phyloP scores from a whole-genome alignment of 2,113 vertebrate species.

The Suncus etruscus region DNA sequence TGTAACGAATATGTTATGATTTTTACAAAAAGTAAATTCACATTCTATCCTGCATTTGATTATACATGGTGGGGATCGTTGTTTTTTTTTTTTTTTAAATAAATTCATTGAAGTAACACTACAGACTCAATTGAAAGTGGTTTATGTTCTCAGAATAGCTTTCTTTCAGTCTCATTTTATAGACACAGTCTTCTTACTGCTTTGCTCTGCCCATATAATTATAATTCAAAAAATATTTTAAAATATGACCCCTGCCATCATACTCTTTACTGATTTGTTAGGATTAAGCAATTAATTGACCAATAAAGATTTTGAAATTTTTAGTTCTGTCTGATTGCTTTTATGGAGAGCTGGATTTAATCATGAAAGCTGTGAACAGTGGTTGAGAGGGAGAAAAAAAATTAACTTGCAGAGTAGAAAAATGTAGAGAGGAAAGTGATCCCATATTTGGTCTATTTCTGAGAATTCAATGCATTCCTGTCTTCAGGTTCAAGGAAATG shows the following conservation, averaged over 20 bases:
- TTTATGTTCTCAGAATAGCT: background rate
- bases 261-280: background rate
- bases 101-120: background rate
- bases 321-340: background rate
- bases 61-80: background rate
- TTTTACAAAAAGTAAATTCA: background rate
- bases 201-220: background rate
- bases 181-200: background rate
- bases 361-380: background rate
- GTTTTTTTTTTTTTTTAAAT: constrained; percentile 26
- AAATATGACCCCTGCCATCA: background rate
- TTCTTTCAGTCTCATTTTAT: background rate
- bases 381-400: background rate
- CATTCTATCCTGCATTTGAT: background rate
- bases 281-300: background rate
- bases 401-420: background rate
- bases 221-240: background rate
- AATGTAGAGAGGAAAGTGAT: background rate
- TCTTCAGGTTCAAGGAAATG: constrained; percentile 4
- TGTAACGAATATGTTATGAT: background rate
- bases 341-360: background rate
- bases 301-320: background rate
- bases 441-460: background rate
- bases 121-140: background rate
- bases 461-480: background rate